phyloP scores from a whole-genome alignment of 2,888 invertebrate species.

The Melieria omissa region DNA sequence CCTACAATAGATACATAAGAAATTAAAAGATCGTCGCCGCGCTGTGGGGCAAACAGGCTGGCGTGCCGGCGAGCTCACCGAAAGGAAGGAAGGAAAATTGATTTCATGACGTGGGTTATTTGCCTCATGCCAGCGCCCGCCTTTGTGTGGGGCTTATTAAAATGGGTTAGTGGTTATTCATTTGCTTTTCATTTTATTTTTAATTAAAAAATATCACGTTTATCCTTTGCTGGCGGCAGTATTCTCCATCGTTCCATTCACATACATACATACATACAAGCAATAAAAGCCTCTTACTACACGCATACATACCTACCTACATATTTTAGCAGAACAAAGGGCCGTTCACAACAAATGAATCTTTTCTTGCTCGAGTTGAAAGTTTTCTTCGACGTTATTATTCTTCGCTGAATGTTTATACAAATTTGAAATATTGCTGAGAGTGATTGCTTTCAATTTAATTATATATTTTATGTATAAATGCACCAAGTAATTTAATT shows the following conservation, averaged over 20 bases:
- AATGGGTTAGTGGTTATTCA: constrained; percentile 14
- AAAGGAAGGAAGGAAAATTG: constrained; percentile 10
- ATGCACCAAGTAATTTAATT: no score
- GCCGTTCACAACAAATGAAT: no score
- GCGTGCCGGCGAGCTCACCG: no score
- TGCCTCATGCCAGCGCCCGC: neutral
- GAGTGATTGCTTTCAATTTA: no score
- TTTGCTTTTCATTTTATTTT: neutral
- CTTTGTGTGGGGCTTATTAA: neutral
- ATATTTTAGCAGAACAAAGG: neutral
- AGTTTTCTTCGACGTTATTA: no score
- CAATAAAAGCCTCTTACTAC: neutral
- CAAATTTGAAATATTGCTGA: no score
- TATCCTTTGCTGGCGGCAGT: neutral
- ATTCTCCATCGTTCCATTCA: neutral
- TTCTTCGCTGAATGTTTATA: no score
- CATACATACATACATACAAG: neutral
- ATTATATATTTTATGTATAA: no score
- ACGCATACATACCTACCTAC: neutral
- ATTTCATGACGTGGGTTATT: constrained; percentile 3
- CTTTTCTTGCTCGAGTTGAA: no score
- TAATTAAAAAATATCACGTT: constrained; percentile 9
- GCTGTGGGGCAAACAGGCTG: no score
- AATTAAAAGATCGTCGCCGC: no score
- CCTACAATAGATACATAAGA: no score